Evolutionary conservation across 2,888 invertebrate species (phyloP).

Genomic region (Tetanocera ferruginea): DNA sequence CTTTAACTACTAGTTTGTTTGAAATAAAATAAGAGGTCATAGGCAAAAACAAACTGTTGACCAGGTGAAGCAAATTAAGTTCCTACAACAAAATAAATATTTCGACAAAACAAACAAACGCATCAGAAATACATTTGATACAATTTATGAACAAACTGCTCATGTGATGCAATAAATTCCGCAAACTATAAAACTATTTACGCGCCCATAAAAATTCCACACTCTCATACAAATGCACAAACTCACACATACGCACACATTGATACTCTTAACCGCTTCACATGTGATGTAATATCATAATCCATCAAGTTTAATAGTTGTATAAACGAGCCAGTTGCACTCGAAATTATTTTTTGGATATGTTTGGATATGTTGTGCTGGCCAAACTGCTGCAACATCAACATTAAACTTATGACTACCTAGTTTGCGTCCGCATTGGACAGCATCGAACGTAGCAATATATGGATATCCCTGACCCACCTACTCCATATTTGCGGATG

Average conservation of each 20-base stretch:
- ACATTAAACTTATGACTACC: conserved; percentile 32
- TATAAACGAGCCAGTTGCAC: neutral
- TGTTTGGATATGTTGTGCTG: neutral
- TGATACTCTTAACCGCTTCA: neutral
- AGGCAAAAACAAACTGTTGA: too few species aligned
- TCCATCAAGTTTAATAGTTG: conserved; percentile 34
- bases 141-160: conserved; percentile 4
- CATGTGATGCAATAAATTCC: conserved; percentile 11
- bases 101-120: neutral
- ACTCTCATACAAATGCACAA: neutral
- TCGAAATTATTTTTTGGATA: neutral
- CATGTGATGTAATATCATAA: conserved; percentile 21
- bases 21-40: too few species aligned
- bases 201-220: conserved; percentile 18
- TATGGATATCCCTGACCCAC: conserved; percentile 6
- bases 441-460: neutral
- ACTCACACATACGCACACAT: neutral
- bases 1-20: too few species aligned
- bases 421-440: conserved; percentile 1
- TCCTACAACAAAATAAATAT: neutral
- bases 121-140: neutral
- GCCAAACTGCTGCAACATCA: conserved; percentile 24
- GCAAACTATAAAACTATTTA: conserved; percentile 27
- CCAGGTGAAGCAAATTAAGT: neutral
- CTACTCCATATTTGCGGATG: neutral